Evolutionary conservation across 2,113 vertebrate genomes (phyloP), one percentile per base, ranked within the genome.

Genomic region (Cettia cetti): DNA sequence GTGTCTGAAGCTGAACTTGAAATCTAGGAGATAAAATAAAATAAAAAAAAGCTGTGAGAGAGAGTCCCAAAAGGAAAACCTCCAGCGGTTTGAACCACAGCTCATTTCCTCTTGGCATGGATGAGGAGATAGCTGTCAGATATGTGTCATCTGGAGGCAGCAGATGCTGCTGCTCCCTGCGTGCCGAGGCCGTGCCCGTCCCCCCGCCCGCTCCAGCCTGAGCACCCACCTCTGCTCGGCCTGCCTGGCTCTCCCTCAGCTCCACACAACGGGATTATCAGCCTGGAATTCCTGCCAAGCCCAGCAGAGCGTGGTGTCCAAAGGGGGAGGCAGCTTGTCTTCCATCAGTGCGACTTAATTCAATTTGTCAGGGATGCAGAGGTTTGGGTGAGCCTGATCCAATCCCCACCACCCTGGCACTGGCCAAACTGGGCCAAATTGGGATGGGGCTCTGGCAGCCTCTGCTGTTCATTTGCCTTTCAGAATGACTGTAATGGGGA

Each of bases 71-170:
- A 80, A 92, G 86, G 81, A 84, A 96, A 92, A 92, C 39, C 81
- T 93, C 77, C 40, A 80, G 63, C 10, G 26, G 76, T 30, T 39
- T 64, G 91, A 97, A 95, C 60, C 44, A 54, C 50, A 78, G 78
- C 52, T 95, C 74, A 94, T 95, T 96, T 97, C 86, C 91, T 94
- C 35, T 70, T 79, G 63, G 88, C 71, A 88, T 35, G 72, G 92
- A 42, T 0, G 11, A 22, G 79, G 57, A 77, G 69, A 77, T 63
- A 52, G 33, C 45, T 44, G 69, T 84, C 72, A 75, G 15, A 28
- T 21, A 13, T 1, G 30, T 91, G 77, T 85, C 77, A 54, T 77
- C 93, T 21, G 45, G 60, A 92, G 93, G 87, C 59, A 49, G 61
- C 66, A 83, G 40, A 68, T 64, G 66, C 59, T 80, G 44, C 47